Conservation (phyloP, 2,888 invertebrate genomes). For the Melanargia galathea region DNA sequence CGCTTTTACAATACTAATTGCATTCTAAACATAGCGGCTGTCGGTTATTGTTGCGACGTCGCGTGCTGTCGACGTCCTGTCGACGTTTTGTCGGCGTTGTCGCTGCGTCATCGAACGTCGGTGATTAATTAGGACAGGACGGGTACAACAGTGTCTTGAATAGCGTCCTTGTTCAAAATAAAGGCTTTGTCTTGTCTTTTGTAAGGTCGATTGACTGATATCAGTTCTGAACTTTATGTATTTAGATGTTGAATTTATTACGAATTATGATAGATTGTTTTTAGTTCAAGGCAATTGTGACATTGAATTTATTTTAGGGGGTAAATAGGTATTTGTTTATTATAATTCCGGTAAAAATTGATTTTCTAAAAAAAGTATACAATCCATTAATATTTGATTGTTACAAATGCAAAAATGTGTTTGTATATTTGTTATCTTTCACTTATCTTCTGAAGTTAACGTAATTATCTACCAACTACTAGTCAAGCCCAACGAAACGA, state of each 20-base stretch:
- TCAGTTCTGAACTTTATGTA: constrained; percentile 10
- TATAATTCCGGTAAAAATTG: too few species aligned
- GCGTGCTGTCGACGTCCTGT: constrained; percentile 12
- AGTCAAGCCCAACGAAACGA: too few species aligned
- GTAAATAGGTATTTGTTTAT: too few species aligned
- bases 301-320: background rate
- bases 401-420: too few species aligned
- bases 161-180: constrained; percentile 13
- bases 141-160: constrained; percentile 22
- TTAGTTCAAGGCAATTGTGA: background rate
- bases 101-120: constrained; percentile 24
- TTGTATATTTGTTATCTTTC: too few species aligned
- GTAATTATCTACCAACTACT: too few species aligned
- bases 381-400: too few species aligned
- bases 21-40: constrained; percentile 26
- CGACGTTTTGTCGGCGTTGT: constrained; percentile 25
- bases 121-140: constrained; percentile 31
- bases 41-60: constrained; percentile 19
- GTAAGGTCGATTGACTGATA: constrained; percentile 1
- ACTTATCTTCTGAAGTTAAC: too few species aligned
- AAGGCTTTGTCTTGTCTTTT: constrained; percentile 18
- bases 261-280: background rate
- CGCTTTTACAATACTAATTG: constrained; percentile 28
- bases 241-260: background rate
- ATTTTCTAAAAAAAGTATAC: too few species aligned